Evolutionary conservation across 1,140 invertebrate species (phyloP).

Genomic region (Apis florea): DNA sequence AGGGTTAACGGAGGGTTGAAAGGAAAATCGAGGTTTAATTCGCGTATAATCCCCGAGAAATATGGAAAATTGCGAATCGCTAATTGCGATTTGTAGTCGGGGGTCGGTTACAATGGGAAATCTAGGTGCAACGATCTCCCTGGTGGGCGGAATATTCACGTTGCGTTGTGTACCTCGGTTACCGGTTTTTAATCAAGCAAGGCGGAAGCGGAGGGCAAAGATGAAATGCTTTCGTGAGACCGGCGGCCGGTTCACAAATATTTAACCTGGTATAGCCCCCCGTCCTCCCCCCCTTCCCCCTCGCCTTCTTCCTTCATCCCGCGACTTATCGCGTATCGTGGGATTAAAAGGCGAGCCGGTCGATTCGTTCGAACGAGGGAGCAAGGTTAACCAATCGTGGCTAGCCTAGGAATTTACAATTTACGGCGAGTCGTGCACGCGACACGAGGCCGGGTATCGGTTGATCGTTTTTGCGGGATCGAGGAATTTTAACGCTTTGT

Average conservation of each 20-base stretch:
- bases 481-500: constrained; percentile 9
- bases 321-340: no score
- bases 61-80: neutral
- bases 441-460: neutral
- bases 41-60: neutral
- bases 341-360: no score
- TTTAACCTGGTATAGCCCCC: neutral
- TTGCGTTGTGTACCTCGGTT: neutral
- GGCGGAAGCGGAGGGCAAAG: no score
- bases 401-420: neutral
- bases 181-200: constrained; percentile 26
- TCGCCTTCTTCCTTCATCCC: no score
- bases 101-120: neutral
- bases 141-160: neutral
- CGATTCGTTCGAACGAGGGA: neutral
- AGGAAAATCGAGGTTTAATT: neutral
- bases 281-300: no score
- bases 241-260: neutral
- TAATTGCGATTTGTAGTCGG: neutral
- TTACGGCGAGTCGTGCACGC: no score
- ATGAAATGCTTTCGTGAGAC: neutral
- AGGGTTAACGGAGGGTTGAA: neutral
- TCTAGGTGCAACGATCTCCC: neutral
- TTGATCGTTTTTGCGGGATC: neutral
- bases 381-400: neutral